Evolutionary conservation across 2,888 invertebrate genomes (phyloP).

Genomic region (Protophormia terraenovae): DNA sequence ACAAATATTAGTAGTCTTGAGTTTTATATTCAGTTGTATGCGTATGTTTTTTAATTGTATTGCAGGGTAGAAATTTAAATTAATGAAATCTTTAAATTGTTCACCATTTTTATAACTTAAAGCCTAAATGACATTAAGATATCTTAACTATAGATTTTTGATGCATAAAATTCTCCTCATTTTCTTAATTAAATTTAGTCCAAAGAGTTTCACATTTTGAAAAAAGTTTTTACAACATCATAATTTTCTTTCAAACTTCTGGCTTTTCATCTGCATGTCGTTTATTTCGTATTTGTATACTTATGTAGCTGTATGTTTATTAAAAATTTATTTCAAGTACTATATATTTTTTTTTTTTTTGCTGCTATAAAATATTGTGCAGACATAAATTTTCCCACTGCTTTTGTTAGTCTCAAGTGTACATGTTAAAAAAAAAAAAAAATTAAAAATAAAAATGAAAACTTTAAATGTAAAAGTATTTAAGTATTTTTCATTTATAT

Average conservation of each 20-base stretch:
- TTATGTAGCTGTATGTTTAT: neutral
- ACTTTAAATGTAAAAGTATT: conserved; percentile 50
- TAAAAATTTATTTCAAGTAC: conserved; percentile 24
- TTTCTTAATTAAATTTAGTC: too few species aligned
- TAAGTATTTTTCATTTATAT: conserved; percentile 58
- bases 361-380: neutral
- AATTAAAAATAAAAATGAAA: neutral
- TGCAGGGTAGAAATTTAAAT: neutral
- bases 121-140: too few species aligned
- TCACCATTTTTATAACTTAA: too few species aligned
- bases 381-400: conserved; percentile 28
- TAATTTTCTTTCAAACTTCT: neutral
- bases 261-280: neutral
- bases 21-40: neutral
- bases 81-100: neutral
- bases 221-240: too few species aligned
- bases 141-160: too few species aligned
- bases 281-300: neutral
- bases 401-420: conserved; percentile 47
- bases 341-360: conserved; percentile 5
- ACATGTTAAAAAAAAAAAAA: neutral
- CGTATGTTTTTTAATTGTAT: neutral
- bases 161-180: too few species aligned
- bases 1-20: neutral
- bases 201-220: too few species aligned